A percentile compares a stretch with the other conserved stretches of the same genome.
phyloP scores from a whole-genome alignment of 2,797 vertebrate genomes.

The Lepus townsendii region DNA sequence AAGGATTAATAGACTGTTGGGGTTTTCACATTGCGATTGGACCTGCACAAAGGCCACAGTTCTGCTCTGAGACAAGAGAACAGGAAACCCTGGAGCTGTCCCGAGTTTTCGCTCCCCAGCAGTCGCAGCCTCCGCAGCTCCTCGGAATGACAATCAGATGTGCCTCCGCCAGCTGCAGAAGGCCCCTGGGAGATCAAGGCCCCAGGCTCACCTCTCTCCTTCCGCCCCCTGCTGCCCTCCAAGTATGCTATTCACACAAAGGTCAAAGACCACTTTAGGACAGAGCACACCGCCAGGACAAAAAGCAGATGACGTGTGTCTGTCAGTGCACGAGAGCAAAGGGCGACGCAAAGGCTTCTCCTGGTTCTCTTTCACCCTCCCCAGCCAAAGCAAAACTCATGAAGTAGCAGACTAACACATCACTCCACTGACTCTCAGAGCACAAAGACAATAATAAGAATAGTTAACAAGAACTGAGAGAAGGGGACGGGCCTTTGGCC shows the following conservation, averaged over 20 bases:
- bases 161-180: background rate
- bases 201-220: background rate
- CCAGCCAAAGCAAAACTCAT: background rate
- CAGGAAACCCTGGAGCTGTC: background rate
- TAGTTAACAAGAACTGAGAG: too few relatives aligned
- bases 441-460: background rate
- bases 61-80: conserved; percentile 26
- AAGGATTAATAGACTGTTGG: background rate
- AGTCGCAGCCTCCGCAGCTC: background rate
- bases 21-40: background rate
- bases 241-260: background rate
- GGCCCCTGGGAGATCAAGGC: background rate
- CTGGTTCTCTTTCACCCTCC: background rate
- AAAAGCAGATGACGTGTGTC: background rate
- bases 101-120: background rate
- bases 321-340: background rate
- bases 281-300: background rate
- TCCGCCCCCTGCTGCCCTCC: background rate
- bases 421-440: background rate
- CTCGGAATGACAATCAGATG: background rate
- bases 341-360: background rate
- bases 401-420: background rate
- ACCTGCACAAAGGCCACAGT: background rate
- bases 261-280: background rate
- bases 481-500: too few relatives aligned